phyloP scores from a whole-genome alignment of 2,797 vertebrate genomes.

The Enteromius trimaculatus region DNA sequence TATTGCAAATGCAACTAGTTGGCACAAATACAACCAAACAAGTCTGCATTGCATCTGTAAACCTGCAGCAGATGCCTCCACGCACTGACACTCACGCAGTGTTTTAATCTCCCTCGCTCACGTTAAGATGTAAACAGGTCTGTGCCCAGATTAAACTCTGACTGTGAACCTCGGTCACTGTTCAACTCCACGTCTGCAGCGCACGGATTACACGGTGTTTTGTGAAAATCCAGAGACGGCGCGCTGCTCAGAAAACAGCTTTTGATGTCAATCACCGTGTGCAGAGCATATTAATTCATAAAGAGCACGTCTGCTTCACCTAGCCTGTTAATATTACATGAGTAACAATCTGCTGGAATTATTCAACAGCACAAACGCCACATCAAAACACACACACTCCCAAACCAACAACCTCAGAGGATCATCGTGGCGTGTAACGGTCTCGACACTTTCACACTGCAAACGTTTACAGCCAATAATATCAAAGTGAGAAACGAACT shows the following conservation, averaged over 20 bases:
- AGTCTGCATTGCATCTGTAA: background rate
- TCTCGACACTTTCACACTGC: background rate
- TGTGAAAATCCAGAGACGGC: background rate
- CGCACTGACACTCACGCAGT: constrained; percentile 46
- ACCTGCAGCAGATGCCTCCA: background rate
- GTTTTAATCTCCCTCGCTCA: background rate
- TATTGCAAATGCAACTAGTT: background rate
- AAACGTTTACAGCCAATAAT: background rate
- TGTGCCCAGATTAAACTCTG: constrained; percentile 4
- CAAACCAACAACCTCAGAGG: constrained; percentile 8
- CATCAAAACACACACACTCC: background rate
- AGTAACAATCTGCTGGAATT: constrained; percentile 1
- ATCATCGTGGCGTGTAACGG: background rate
- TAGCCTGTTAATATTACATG: constrained; percentile 17
- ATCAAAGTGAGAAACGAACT: background rate
- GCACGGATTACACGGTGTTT: constrained; percentile 8
- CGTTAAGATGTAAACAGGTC: constrained; percentile 25
- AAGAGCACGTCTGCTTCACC: background rate
- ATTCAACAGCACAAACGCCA: background rate
- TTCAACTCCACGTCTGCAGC: background rate
- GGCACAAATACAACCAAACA: background rate
- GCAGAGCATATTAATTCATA: background rate
- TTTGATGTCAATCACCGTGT: background rate
- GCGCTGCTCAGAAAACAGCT: background rate
- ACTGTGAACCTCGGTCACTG: background rate